phyloP scores from a whole-genome alignment of 2,797 vertebrate species.

The Rhinatrema bivittatum region DNA sequence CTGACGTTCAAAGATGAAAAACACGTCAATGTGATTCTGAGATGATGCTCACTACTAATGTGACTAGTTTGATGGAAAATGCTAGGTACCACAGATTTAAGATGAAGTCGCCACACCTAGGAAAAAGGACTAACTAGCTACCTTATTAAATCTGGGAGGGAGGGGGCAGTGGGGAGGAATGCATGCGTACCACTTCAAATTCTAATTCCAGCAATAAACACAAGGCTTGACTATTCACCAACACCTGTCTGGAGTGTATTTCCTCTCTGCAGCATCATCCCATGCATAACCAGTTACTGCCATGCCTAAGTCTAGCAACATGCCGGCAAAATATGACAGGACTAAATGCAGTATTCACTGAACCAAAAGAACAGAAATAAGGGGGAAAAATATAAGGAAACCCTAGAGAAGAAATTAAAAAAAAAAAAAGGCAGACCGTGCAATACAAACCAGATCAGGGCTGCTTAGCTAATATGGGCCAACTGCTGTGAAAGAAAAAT shows the following conservation, averaged over 20 bases:
- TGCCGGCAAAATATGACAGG: constrained; percentile 99
- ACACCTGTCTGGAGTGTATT: constrained; percentile 29
- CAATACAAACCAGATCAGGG: constrained; percentile 99
- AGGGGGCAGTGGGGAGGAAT: too few relatives aligned
- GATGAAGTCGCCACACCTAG: too few relatives aligned
- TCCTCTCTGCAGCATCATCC: constrained; percentile 96
- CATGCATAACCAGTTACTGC: constrained; percentile 92
- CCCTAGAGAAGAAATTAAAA: constrained; percentile 68
- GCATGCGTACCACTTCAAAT: constrained; percentile 28
- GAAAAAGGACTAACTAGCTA: constrained; percentile 4
- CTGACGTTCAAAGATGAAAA: too few relatives aligned
- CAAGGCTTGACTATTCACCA: constrained; percentile 27
- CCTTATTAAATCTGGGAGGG: constrained; percentile 19
- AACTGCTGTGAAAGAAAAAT: constrained; percentile 99
- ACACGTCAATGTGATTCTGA: too few relatives aligned
- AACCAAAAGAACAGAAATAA: constrained; percentile 87
- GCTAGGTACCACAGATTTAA: too few relatives aligned
- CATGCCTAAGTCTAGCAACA: constrained; percentile 99
- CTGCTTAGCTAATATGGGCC: constrained; percentile 99
- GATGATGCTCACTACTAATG: too few relatives aligned
- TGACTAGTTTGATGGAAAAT: too few relatives aligned
- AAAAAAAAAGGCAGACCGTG: constrained; percentile 95
- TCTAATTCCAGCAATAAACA: constrained; percentile 4
- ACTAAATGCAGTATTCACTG: constrained; percentile 98
- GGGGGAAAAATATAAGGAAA: constrained; percentile 55